Conservation (phyloP, 2,113 vertebrate species). For the Camelus bactrianus region DNA sequence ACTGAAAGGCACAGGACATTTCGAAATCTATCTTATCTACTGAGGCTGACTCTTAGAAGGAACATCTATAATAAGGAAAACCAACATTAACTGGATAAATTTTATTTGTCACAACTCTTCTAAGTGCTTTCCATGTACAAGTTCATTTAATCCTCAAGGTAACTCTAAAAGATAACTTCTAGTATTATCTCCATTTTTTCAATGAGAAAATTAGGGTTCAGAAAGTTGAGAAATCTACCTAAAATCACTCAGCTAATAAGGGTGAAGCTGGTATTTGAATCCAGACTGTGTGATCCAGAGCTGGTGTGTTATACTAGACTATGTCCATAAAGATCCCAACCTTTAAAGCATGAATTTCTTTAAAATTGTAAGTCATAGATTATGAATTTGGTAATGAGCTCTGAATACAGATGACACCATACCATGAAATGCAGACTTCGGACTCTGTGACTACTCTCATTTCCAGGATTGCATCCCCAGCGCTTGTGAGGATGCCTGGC, state of each 20-base stretch:
- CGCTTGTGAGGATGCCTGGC: not conserved
- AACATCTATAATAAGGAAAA: not conserved
- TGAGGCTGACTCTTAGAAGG: not conserved
- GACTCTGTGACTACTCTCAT: not conserved
- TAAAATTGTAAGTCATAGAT: not conserved
- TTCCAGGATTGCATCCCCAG: not conserved
- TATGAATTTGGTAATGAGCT: not conserved
- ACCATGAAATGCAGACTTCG: not conserved
- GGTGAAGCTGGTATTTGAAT: not conserved
- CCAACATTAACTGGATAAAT: not conserved
- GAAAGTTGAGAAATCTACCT: not conserved
- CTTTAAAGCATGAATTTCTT: not conserved
- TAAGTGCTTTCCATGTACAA: not conserved
- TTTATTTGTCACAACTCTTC: not conserved
- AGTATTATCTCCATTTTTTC: not conserved
- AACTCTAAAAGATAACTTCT: not conserved
- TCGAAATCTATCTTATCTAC: conserved; percentile 10
- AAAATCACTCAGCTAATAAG: not conserved
- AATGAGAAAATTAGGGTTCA: not conserved
- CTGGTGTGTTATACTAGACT: not conserved
- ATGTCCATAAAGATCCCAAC: not conserved
- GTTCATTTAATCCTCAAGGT: not conserved
- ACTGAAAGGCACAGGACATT: not conserved
- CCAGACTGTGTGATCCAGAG: not conserved
- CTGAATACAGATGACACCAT: not conserved